Percentiles rank a stretch among this genome's conserved stretches.
phyloP scores from a whole-genome alignment of 2,888 invertebrate genomes.

The Drosophila koepferae region DNA sequence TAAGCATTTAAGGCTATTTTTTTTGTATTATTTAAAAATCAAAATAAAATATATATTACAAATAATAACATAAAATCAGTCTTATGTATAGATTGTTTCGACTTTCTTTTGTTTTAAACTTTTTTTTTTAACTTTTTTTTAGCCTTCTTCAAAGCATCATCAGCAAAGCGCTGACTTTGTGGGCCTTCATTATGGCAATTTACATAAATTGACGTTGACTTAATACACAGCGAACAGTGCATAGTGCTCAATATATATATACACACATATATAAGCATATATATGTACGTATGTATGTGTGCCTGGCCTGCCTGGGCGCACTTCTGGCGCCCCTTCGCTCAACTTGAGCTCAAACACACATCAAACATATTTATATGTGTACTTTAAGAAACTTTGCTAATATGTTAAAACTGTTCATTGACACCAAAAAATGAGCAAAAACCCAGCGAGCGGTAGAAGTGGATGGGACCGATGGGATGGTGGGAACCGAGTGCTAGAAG shows the following conservation, averaged over 20 bases:
- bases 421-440: conserved; percentile 80
- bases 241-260: conserved; percentile 7
- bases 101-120: background rate
- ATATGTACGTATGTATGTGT: background rate
- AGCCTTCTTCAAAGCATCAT: conserved; percentile 24
- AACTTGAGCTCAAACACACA: conserved; percentile 56
- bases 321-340: background rate
- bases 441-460: conserved; percentile 28
- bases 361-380: conserved; percentile 76
- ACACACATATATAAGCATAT: background rate
- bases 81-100: background rate
- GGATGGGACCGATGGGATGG: background rate
- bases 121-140: background rate
- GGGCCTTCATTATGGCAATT: conserved; percentile 47
- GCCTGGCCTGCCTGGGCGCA: background rate
- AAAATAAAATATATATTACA: no score
- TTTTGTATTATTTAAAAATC: no score
- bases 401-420: conserved; percentile 81
- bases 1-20: no score
- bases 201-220: conserved; percentile 61
- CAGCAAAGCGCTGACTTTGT: conserved; percentile 23
- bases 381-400: conserved; percentile 81
- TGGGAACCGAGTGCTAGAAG: background rate
- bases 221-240: conserved; percentile 28
- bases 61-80: no score